phyloP scores from a whole-genome alignment of 2,888 invertebrate genomes.

The Rhopalosiphum nymphaeae region DNA sequence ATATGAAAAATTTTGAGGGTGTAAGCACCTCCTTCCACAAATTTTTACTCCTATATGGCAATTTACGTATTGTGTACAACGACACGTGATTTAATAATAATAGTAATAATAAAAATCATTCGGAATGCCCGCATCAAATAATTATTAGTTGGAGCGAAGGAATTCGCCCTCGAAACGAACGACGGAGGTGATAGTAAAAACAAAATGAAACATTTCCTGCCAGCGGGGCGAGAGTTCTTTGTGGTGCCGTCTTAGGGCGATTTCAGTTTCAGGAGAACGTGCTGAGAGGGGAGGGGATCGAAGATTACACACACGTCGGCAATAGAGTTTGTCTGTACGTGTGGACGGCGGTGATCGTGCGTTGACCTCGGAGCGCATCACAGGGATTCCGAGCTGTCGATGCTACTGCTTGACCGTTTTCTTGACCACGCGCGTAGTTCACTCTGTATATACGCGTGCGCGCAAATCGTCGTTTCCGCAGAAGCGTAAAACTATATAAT shows the following conservation, averaged over 20 bases:
- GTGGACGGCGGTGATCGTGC: background rate
- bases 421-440: background rate
- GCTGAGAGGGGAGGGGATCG: background rate
- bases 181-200: background rate
- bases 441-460: background rate
- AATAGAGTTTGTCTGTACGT: background rate
- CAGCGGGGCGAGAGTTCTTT: background rate
- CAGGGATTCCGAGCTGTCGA: slow-evolving; percentile 35
- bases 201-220: background rate
- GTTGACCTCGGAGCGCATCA: slow-evolving; percentile 40
- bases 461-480: background rate
- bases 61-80: background rate
- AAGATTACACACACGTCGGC: background rate
- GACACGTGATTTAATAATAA: background rate
- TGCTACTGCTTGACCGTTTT: background rate
- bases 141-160: background rate
- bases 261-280: background rate
- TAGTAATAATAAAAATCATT: background rate
- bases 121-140: background rate
- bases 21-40: background rate
- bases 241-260: background rate
- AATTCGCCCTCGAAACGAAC: background rate
- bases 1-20: background rate
- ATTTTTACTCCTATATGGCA: background rate
- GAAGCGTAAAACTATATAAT: background rate